These are phyloP conservation scores for Cyphomyrus discorhynchus DNA, from an alignment of 2,113 vertebrate genomes.

Conservation along the genomic window DNA sequence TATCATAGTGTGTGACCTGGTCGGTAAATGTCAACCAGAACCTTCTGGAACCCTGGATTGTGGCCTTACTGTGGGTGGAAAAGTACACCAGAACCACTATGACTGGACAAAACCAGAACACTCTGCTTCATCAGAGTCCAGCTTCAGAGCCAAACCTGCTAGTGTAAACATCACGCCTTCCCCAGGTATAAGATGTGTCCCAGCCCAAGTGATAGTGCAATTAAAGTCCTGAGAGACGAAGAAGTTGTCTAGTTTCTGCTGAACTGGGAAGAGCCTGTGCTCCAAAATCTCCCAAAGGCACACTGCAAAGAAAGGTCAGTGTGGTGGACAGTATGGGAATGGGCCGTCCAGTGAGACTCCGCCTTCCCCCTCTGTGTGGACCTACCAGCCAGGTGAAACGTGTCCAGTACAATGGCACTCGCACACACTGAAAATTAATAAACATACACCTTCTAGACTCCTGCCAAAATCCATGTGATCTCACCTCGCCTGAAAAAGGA, in stretches of 20 bases:
- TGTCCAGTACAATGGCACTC: not conserved
- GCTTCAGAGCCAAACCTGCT: not conserved
- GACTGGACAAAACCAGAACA: not conserved
- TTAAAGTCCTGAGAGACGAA: not conserved
- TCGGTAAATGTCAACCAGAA: not conserved
- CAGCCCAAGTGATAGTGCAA: not conserved
- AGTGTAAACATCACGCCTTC: not conserved
- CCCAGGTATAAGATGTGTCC: not conserved
- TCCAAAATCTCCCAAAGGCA: not conserved
- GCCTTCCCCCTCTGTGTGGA: not conserved
- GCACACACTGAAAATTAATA: not conserved
- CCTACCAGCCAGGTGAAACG: not conserved
- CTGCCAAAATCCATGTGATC: not conserved
- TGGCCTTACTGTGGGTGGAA: not conserved
- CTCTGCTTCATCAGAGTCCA: not conserved
- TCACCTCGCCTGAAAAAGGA: not conserved
- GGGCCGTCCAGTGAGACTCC: not conserved
- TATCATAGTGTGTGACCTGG: not conserved
- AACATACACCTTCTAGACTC: not conserved
- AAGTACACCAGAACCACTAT: not conserved
- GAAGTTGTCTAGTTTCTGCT: not conserved
- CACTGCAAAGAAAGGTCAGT: not conserved
- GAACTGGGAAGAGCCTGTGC: not conserved
- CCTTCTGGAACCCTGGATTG: not conserved
- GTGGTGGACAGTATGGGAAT: not conserved